Percentiles rank a stretch among this genome's conserved stretches.
These are phyloP conservation scores for Paedocypris micromegethes DNA, from an alignment of 2,797 vertebrate genomes.

Conservation along the genomic window DNA sequence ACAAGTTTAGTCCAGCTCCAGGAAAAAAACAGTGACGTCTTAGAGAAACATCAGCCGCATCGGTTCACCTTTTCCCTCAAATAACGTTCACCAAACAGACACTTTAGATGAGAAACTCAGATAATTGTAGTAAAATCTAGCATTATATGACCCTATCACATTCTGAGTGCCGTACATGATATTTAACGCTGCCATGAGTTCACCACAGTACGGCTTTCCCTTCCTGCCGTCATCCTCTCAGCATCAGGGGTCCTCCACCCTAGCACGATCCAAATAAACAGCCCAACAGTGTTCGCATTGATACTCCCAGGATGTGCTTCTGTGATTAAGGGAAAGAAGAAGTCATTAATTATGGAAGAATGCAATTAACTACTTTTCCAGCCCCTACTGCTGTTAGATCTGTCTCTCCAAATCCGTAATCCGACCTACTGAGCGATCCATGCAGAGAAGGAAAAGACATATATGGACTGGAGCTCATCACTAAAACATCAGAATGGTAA, in stretches of 20 bases:
- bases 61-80: slow-evolving; percentile 1
- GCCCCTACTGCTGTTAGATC: slow-evolving; percentile 62
- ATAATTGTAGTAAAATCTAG: slow-evolving; percentile 29
- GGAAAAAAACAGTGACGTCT: too few relatives aligned
- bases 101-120: slow-evolving; percentile 14
- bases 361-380: slow-evolving; percentile 66
- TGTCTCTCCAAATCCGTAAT: slow-evolving; percentile 48
- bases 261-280: slow-evolving; percentile 57
- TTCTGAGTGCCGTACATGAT: slow-evolving; percentile 13
- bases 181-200: slow-evolving; percentile 27
- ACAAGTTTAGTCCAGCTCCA: too few relatives aligned
- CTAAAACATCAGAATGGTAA: slow-evolving; percentile 60
- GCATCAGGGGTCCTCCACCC: slow-evolving; percentile 47
- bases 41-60: not conserved
- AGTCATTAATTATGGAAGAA: slow-evolving; percentile 74
- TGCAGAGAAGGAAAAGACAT: slow-evolving; percentile 56
- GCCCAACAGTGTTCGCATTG: slow-evolving; percentile 51
- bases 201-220: slow-evolving; percentile 2
- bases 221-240: slow-evolving; percentile 25
- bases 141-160: slow-evolving; percentile 6
- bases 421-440: slow-evolving; percentile 38
- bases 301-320: slow-evolving; percentile 55
- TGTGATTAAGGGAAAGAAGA: slow-evolving; percentile 63
- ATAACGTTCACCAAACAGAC: slow-evolving; percentile 17
- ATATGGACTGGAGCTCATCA: slow-evolving; percentile 64